Percentiles rank a stretch among this genome's conserved stretches.
These are phyloP conservation scores for Artibeus jamaicensis DNA, from an alignment of 2,797 vertebrate genomes.

Conservation along the genomic window DNA sequence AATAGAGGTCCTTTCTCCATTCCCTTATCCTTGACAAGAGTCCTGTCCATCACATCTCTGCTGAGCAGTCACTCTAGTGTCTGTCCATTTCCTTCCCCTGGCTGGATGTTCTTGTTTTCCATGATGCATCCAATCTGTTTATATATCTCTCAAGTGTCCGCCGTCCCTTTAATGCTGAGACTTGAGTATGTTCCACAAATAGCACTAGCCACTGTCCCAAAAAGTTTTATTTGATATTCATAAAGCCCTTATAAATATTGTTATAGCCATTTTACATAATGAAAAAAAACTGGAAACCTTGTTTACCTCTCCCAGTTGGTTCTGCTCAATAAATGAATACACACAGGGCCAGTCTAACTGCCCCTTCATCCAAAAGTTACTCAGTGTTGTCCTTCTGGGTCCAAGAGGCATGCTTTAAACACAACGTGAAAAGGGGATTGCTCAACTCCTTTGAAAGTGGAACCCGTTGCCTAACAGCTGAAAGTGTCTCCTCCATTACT, in stretches of 20 bases:
- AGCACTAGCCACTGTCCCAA: background rate
- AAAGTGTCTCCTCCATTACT: slow-evolving; percentile 28
- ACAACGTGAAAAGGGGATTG: slow-evolving; percentile 44
- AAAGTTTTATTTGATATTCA: background rate
- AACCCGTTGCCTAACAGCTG: slow-evolving; percentile 26
- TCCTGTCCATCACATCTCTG: background rate
- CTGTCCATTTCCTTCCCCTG: background rate
- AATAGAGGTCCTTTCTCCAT: background rate
- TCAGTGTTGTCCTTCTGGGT: background rate
- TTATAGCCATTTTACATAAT: background rate
- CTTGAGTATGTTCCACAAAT: background rate
- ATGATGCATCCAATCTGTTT: background rate
- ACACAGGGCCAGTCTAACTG: background rate
- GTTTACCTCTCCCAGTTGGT: background rate
- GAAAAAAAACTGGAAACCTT: background rate
- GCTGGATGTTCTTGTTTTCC: background rate
- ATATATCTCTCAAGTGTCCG: background rate
- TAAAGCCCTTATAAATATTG: background rate
- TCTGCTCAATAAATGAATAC: background rate
- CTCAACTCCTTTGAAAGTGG: slow-evolving; percentile 29
- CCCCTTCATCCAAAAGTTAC: background rate
- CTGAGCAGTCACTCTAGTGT: background rate
- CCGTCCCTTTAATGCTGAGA: background rate
- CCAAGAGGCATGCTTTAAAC: slow-evolving; percentile 8
- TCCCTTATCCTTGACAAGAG: background rate